These are phyloP conservation scores for Picathartes gymnocephalus DNA, from an alignment of 2,113 vertebrate species.

Conservation along the genomic window DNA sequence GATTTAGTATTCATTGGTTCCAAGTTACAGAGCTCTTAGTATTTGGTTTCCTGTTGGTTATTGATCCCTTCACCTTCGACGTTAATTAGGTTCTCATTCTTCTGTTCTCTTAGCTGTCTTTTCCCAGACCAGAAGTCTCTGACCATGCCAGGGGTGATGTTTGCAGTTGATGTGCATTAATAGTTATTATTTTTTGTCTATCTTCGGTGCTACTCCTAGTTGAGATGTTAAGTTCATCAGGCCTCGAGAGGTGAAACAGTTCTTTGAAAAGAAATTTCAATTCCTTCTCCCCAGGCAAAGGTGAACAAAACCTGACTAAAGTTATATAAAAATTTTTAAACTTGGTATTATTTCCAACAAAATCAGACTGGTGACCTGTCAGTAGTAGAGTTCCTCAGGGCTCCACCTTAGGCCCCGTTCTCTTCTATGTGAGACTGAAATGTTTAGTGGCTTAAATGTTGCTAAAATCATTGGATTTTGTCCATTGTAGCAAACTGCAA, in stretches of 20 bases:
- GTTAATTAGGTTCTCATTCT: neutral
- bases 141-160: neutral
- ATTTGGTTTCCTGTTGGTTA: neutral
- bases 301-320: neutral
- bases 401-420: rapidly evolving
- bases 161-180: neutral
- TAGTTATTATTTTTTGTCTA: neutral
- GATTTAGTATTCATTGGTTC: neutral
- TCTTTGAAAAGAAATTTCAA: neutral
- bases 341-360: rapidly evolving
- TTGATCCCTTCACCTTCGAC: neutral
- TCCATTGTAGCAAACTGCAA: neutral
- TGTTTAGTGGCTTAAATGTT: neutral
- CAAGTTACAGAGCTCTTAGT: neutral
- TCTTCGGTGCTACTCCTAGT: neutral
- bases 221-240: neutral
- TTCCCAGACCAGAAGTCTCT: neutral
- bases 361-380: neutral
- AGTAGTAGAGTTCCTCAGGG: neutral
- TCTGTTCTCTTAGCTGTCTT: neutral
- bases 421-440: neutral
- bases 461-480: neutral
- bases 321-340: neutral
- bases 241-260: neutral
- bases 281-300: neutral